Evolutionary conservation across 2,888 invertebrate species (phyloP).

Genomic region (Cosmia trapezina): DNA sequence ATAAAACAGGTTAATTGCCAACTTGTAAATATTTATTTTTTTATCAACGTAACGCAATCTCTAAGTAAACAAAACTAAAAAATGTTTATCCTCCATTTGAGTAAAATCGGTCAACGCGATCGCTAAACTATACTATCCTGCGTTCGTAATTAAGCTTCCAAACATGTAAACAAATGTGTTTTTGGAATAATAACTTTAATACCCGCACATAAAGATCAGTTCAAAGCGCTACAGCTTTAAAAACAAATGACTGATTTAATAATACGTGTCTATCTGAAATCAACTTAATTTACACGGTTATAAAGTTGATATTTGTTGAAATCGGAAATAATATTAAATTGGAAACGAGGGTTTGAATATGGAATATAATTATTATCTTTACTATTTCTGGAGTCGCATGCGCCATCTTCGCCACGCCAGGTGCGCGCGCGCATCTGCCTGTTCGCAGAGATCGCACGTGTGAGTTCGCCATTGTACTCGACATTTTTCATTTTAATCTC

Average conservation of each 20-base stretch:
- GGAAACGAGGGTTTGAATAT: conserved; percentile 14
- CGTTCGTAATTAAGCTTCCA: background rate
- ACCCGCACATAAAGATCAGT: background rate
- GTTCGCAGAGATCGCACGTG: conserved; percentile 73
- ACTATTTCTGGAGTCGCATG: conserved; percentile 62
- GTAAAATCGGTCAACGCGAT: conserved; percentile 62
- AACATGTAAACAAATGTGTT: background rate
- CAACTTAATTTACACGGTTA: background rate
- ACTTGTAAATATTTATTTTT: conserved; percentile 33
- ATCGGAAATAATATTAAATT: background rate
- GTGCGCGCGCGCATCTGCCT: conserved; percentile 79
- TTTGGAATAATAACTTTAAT: background rate
- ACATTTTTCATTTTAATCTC: conserved; percentile 10
- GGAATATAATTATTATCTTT: conserved; percentile 10
- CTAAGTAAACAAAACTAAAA: conserved; percentile 52
- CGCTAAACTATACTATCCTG: conserved; percentile 23
- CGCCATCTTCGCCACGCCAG: conserved; percentile 74
- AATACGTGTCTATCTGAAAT: background rate
- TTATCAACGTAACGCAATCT: conserved; percentile 49
- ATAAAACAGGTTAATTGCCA: conserved; percentile 53
- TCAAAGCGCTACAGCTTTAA: background rate
- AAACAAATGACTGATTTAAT: background rate
- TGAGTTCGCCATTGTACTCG: conserved; percentile 47
- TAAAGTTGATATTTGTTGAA: conserved; percentile 2
- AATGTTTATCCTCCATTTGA: conserved; percentile 44